Evolutionary conservation across 2,888 invertebrate species (phyloP), one percentile per base, ranked within the genome.

Genomic region (Epinotia ramella): DNA sequence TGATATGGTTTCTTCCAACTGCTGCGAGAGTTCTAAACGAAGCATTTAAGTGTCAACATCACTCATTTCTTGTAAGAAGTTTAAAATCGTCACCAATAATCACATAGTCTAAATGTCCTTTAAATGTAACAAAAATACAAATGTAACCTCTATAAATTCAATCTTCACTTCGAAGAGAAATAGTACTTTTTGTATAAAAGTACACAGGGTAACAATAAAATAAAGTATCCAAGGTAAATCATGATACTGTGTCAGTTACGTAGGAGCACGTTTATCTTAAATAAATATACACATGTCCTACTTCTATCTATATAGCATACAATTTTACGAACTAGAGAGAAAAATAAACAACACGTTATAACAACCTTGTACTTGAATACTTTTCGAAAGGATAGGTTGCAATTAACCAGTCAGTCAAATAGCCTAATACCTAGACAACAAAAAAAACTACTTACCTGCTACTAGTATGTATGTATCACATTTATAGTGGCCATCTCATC

Each of bases 281-380:
- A 67, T 76, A 71, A 76, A 67, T 62, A 72, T 57, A 24, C 40
- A 57, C 57, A 73, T 73, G 59, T 63, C 59, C 56, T 70, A 71
- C 65, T 60, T 71, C n/a, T 70, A 75, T 66, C 46, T 62, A 65
- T 64, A 69, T 72, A 78, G 73, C 77, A 77, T 78, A 78, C 69
- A 60, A 64, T 40, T 65, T 53, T 73, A 67, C 57, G 67, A 77
- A 44, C 63, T 64, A 73, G 57, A 28, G 74, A 77, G 28, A 67
- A 63, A 64, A 74, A 68, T 66, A 74, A 78, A 79, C 79, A 78
- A 79, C 74, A 75, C 67, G 18, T 65, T 66, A n/a, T 70, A 77
- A 79, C 78, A 79, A 79, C 78, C 76, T 75, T 74, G 73, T 68
- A 60, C 74, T 77, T 77, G 76, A 79, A 77, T 77, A 76, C 78